Conservation (phyloP, 2,888 invertebrate species). For the Caradrina clavipalpis region DNA sequence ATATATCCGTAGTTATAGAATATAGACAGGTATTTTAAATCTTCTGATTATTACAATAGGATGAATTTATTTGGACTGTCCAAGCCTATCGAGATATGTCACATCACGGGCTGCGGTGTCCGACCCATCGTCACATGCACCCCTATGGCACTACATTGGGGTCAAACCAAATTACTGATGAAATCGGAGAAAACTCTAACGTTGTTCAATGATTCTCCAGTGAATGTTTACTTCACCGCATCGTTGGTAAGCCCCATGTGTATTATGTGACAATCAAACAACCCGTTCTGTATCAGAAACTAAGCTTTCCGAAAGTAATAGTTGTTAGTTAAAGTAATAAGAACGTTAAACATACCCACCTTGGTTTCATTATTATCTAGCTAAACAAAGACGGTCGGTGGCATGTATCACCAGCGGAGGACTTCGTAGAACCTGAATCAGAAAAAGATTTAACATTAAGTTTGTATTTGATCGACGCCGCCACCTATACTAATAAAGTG, state of each 20-base stretch:
- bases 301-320: not conserved
- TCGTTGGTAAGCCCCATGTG: constrained; percentile 81
- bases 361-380: constrained; percentile 62
- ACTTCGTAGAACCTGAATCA: constrained; percentile 80
- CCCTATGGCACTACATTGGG: constrained; percentile 92
- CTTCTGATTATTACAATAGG: constrained; percentile 61
- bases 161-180: constrained; percentile 91
- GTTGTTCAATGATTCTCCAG: constrained; percentile 93
- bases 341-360: not conserved
- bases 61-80: constrained; percentile 84
- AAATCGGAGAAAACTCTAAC: constrained; percentile 87
- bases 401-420: constrained; percentile 81
- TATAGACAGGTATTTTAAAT: not conserved
- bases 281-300: not conserved
- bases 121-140: constrained; percentile 92
- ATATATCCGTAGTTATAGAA: too few species aligned
- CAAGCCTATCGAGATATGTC: constrained; percentile 84
- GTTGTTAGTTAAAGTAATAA: not conserved
- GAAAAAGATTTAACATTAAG: constrained; percentile 78
- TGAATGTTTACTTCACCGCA: constrained; percentile 90
- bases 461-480: constrained; percentile 83
- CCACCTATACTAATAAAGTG: constrained; percentile 83
- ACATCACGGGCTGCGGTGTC: constrained; percentile 90
- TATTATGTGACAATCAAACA: not conserved
- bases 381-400: constrained; percentile 83